Percentiles rank a stretch among this genome's conserved stretches.
These are phyloP conservation scores for Aphaenogaster rudis DNA, from an alignment of 1,140 invertebrate genomes.

Conservation along the genomic window DNA sequence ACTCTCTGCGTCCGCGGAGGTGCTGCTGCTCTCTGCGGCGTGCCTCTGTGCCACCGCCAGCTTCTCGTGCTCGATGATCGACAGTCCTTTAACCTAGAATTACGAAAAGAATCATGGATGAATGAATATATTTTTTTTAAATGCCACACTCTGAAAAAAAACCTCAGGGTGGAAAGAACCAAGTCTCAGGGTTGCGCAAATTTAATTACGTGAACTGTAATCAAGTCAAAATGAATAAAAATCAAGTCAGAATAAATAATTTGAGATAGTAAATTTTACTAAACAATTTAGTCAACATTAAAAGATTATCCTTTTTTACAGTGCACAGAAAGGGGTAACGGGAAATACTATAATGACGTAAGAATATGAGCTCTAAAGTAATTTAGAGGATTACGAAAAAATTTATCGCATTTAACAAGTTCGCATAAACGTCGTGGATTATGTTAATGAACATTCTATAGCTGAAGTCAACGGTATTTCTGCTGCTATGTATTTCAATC, in stretches of 20 bases:
- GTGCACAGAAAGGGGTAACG: background rate
- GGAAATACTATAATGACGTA: background rate
- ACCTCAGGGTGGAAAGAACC: too few species aligned
- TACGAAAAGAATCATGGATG: too few species aligned
- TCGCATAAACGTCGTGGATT: background rate
- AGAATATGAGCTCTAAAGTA: background rate
- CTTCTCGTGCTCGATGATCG: slow-evolving; percentile 93
- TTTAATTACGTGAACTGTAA: too few species aligned
- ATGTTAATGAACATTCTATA: background rate
- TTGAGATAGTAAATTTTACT: too few species aligned
- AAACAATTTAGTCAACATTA: too few species aligned
- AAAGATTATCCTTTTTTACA: too few species aligned
- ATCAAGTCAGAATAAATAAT: too few species aligned
- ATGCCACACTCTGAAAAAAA: too few species aligned
- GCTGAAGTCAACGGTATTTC: background rate
- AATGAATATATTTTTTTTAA: background rate
- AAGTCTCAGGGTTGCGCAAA: too few species aligned
- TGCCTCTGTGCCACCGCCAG: slow-evolving; percentile 90
- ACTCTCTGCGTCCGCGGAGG: slow-evolving; percentile 74
- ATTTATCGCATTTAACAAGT: background rate
- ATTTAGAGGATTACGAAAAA: background rate
- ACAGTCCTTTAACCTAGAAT: slow-evolving; percentile 91
- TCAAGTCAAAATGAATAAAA: too few species aligned
- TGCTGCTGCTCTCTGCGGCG: slow-evolving; percentile 84
- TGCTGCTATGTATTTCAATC: background rate